phyloP scores from a whole-genome alignment of 2,113 vertebrate species.

The Labeo rohita region DNA sequence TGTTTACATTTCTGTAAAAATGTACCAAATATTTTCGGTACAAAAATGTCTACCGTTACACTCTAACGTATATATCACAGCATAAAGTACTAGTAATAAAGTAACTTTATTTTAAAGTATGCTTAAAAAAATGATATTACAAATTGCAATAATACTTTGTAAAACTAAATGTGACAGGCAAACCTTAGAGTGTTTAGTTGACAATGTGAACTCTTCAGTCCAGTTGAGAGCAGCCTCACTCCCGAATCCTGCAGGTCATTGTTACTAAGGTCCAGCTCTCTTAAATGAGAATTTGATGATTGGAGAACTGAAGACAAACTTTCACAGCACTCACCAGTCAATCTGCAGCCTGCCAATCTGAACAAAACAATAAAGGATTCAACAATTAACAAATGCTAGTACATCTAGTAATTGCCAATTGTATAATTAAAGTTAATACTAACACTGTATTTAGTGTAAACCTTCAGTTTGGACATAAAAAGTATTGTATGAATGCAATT shows the following conservation, averaged over 20 bases:
- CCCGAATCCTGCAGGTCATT: not conserved
- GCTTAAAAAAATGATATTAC: too few relatives aligned
- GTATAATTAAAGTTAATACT: not conserved
- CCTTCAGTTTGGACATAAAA: too few relatives aligned
- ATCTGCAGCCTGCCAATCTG: not conserved
- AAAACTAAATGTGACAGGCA: not conserved
- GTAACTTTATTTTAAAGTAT: too few relatives aligned
- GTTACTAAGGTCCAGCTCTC: conserved; percentile 1
- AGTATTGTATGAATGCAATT: too few relatives aligned
- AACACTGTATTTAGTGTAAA: not conserved
- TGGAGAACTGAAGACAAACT: not conserved
- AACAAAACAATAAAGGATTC: not conserved
- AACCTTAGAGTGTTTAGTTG: not conserved
- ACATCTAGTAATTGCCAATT: not conserved
- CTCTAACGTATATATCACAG: too few relatives aligned
- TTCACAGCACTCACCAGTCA: not conserved
- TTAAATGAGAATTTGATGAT: not conserved
- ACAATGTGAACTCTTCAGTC: not conserved
- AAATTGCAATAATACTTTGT: too few relatives aligned
- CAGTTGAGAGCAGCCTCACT: not conserved
- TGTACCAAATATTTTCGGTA: too few relatives aligned
- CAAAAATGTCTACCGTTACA: too few relatives aligned
- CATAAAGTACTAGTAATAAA: not conserved
- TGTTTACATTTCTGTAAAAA: too few relatives aligned
- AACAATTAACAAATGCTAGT: not conserved